Evolutionary conservation across 2,113 vertebrate species (phyloP).

Genomic region (Lampris incognitus): DNA sequence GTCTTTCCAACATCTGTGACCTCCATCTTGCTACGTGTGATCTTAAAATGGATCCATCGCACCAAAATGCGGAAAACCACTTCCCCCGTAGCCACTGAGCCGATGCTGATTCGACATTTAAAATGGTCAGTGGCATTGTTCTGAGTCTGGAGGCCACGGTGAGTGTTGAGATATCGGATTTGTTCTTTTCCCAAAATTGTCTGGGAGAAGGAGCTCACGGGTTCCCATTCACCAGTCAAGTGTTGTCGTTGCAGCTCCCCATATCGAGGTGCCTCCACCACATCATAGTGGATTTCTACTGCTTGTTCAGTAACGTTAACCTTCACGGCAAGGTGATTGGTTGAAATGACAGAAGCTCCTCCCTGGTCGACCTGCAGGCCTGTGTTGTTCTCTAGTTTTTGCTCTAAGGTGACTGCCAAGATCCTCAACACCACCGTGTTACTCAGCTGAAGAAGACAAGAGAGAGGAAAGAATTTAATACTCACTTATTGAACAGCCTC

Average conservation of each 20-base stretch:
- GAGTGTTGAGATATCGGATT: conserved; percentile 85
- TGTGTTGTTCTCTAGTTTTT: conserved; percentile 83
- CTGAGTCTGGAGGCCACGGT: conserved; percentile 75
- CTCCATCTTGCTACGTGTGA: conserved; percentile 83
- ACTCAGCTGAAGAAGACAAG: conserved; percentile 74
- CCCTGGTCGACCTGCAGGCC: conserved; percentile 85
- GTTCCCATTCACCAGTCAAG: conserved; percentile 84
- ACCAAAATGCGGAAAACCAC: conserved; percentile 78
- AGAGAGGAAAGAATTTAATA: not conserved
- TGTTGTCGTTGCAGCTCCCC: conserved; percentile 85
- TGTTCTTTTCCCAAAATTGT: conserved; percentile 77
- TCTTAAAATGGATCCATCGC: conserved; percentile 84
- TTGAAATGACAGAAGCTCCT: conserved; percentile 75
- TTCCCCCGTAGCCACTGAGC: conserved; percentile 75
- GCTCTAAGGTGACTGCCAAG: conserved; percentile 83
- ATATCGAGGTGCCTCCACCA: conserved; percentile 81
- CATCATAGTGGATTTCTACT: conserved; percentile 79
- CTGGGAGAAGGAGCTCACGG: conserved; percentile 82
- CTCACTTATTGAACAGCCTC: too few species aligned
- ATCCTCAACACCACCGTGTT: conserved; percentile 87
- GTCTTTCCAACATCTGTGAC: conserved; percentile 76
- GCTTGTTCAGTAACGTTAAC: conserved; percentile 77
- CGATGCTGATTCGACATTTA: conserved; percentile 84
- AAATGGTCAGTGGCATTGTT: conserved; percentile 83
- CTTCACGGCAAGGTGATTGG: conserved; percentile 83